Conservation (phyloP, 2,797 vertebrate species). For the Neosalanx taihuensis region DNA sequence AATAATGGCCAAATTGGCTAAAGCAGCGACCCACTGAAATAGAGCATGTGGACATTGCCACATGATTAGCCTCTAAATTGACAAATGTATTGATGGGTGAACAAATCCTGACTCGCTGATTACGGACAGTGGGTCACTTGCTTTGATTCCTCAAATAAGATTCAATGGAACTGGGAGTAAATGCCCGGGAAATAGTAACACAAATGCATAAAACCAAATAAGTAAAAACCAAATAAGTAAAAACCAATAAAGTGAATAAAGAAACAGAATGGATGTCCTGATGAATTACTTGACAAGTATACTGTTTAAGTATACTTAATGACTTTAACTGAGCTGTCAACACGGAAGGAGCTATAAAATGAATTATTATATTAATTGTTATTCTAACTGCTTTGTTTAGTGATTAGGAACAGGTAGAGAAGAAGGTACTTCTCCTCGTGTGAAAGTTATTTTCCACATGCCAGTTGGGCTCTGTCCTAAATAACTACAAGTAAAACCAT, state of each 20-base stretch:
- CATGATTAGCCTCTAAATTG: conserved; percentile 25
- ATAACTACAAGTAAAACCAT: conserved; percentile 73
- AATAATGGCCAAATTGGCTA: conserved; percentile 27
- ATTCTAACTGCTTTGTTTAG: conserved; percentile 54
- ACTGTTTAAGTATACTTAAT: background rate
- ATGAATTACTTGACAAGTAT: background rate
- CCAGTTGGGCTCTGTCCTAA: conserved; percentile 71
- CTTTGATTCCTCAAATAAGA: background rate
- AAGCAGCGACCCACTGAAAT: conserved; percentile 28
- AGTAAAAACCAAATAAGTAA: too few species aligned
- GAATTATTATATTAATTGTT: conserved; percentile 30
- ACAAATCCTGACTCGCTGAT: conserved; percentile 8
- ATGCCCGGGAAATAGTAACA: background rate
- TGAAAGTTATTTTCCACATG: conserved; percentile 73
- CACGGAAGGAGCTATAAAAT: conserved; percentile 29
- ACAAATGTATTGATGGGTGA: conserved; percentile 37
- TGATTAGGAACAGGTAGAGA: conserved; percentile 63
- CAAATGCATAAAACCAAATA: conserved; percentile 2
- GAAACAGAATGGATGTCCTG: background rate
- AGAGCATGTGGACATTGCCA: conserved; percentile 21
- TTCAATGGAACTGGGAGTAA: background rate
- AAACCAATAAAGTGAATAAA: background rate
- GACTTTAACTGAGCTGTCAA: conserved; percentile 21
- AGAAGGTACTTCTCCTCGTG: conserved; percentile 60
- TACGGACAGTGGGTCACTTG: background rate